A percentile compares a stretch with the other conserved stretches of the same genome.
Conservation (phyloP, 2,888 invertebrate genomes). For the Creontiades dilutus region DNA sequence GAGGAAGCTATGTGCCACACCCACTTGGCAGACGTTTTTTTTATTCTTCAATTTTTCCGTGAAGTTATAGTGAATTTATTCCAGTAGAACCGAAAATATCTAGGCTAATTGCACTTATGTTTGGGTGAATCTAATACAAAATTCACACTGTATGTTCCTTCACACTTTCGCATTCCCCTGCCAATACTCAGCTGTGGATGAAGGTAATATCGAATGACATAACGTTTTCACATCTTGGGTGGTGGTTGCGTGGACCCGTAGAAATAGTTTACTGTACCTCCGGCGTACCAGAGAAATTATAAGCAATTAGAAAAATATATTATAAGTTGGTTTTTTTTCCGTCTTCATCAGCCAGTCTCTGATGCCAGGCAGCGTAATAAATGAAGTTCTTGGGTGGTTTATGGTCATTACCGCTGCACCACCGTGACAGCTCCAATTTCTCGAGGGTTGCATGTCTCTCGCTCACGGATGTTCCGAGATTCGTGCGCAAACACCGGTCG, state of each 20-base stretch:
- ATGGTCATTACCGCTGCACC: not conserved
- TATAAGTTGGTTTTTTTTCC: not conserved
- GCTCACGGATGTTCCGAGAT: not conserved
- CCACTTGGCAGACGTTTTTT: too few relatives aligned
- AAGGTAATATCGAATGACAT: too few relatives aligned
- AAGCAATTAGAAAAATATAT: conserved; percentile 3
- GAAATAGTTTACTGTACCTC: not conserved
- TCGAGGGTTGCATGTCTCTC: not conserved
- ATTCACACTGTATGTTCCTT: too few relatives aligned
- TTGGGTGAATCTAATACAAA: too few relatives aligned
- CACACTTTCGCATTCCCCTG: too few relatives aligned
- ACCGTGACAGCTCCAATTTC: conserved; percentile 11
- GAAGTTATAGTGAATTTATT: too few relatives aligned
- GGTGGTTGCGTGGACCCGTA: not conserved
- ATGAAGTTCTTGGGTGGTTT: conserved; percentile 24
- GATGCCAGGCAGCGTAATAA: not conserved
- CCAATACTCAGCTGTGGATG: too few relatives aligned
- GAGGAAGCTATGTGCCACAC: too few relatives aligned
- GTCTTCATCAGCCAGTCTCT: not conserved
- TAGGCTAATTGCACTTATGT: too few relatives aligned
- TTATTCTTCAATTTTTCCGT: too few relatives aligned
- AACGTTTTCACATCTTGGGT: not conserved
- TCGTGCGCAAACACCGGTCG: not conserved
- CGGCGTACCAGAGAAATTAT: not conserved
- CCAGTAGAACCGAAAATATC: too few relatives aligned